Conservation (phyloP, 1,140 invertebrate species). For the Bombus difficillimus region DNA sequence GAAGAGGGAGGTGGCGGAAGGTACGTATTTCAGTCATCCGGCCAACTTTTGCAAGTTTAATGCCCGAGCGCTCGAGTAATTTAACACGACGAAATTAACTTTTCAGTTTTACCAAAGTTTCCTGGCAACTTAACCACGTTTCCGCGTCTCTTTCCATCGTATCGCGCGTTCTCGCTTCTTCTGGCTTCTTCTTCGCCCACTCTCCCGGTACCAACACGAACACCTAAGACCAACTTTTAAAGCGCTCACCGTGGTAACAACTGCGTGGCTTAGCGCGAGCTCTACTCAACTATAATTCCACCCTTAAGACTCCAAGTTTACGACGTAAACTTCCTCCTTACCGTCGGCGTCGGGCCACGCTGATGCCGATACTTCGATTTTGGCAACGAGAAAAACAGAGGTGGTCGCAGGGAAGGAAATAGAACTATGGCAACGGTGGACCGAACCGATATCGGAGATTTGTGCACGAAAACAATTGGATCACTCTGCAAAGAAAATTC, state of each 20-base stretch:
- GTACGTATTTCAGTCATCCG: constrained; percentile 80
- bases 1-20: constrained; percentile 61
- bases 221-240: constrained; percentile 76
- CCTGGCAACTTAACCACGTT: constrained; percentile 78
- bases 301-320: constrained; percentile 73
- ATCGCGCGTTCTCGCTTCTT: constrained; percentile 50
- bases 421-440: neutral
- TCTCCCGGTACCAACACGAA: constrained; percentile 53
- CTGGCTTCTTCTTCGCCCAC: constrained; percentile 41
- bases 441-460: constrained; percentile 34
- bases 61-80: constrained; percentile 80
- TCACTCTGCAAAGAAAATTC: constrained; percentile 23
- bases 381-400: constrained; percentile 42
- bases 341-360: constrained; percentile 43
- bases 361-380: constrained; percentile 64
- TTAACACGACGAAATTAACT: constrained; percentile 82
- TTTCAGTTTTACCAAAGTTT: constrained; percentile 82
- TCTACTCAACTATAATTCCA: constrained; percentile 72
- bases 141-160: constrained; percentile 55
- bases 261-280: constrained; percentile 65
- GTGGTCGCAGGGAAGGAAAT: neutral
- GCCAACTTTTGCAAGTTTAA: constrained; percentile 81
- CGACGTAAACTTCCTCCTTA: constrained; percentile 70
- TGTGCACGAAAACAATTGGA: constrained; percentile 43
- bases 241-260: constrained; percentile 76